Conservation (phyloP, 2,797 vertebrate species). For the Chelidonichthys spinosus region DNA sequence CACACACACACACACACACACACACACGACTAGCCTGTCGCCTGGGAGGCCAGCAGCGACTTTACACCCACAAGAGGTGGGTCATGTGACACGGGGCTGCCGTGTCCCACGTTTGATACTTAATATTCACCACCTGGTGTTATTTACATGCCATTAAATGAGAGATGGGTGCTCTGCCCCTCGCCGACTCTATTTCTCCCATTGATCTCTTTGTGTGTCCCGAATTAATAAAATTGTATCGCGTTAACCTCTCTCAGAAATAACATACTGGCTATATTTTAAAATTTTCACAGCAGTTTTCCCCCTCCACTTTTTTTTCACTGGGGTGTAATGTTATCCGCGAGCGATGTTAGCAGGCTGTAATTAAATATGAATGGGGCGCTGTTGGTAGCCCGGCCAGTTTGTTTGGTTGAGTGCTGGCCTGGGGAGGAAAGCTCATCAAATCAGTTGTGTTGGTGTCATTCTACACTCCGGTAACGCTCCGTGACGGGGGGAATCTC, state of each 20-base stretch:
- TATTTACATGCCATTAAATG: constrained; percentile 82
- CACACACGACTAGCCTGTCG: constrained; percentile 49
- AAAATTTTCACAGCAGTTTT: constrained; percentile 23
- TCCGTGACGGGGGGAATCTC: constrained; percentile 87
- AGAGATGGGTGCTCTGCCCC: constrained; percentile 53
- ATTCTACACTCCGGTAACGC: constrained; percentile 78
- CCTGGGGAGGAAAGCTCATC: constrained; percentile 78
- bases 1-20: constrained; percentile 21
- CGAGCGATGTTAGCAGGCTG: constrained; percentile 75
- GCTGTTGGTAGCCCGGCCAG: constrained; percentile 75
- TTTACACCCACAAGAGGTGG: constrained; percentile 72
- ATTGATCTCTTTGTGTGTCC: constrained; percentile 2
- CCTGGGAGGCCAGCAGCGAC: constrained; percentile 74
- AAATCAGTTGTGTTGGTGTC: constrained; percentile 82
- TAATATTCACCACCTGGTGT: constrained; percentile 85
- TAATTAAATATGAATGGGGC: constrained; percentile 87
- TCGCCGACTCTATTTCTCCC: constrained; percentile 28
- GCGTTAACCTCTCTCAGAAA: neutral
- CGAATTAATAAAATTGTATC: constrained; percentile 7
- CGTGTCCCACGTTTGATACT: constrained; percentile 78
- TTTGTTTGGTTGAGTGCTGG: constrained; percentile 78
- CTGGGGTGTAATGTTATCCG: constrained; percentile 77
- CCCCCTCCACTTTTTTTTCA: constrained; percentile 31
- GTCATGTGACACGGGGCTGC: constrained; percentile 75
- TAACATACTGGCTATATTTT: constrained; percentile 11